Base-by-base conservation (phyloP, 2,888 invertebrate genomes). In the Hipparchia sbordonii region DNA sequence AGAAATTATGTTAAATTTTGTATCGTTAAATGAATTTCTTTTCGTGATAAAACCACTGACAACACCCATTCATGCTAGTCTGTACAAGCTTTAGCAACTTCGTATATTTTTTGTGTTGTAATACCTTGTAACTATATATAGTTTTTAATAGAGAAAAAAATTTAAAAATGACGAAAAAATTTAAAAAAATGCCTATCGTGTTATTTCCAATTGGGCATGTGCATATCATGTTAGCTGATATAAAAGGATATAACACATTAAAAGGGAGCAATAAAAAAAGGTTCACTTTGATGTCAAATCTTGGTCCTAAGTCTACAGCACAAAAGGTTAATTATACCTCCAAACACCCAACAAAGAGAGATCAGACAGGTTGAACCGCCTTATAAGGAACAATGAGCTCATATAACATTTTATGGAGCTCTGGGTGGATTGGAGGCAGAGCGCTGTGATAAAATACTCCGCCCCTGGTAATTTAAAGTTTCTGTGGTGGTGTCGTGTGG, bases 401-500 rank as follows among this genome's bases (percentile, higher is more conserved):
- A 81, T 82, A 48, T 48, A 77, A 82, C 78, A 76, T 81, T 85
- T 83, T 82, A 85, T 81, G 80, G 73, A 61, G 70, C 72, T 74
- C 60, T 68, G 72, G 68, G 60, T 57, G 74, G 66, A 39, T 65
- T 72, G 71, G 61, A 63, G 68, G 63, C 74, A 73, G 72, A 74
- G 69, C 66, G 67, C 23, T 67, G 73, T 68, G 74, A 78, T 81
- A 78, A 79, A 79, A 74, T 67, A 65, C 71, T 67, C 45, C 65
- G 60, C 69, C 67, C 60, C 62, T 63, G 66, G 73, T 74, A 75
- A 76, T 76, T n/a, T n/a, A n/a, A n/a, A n/a, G n/a, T n/a, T n/a
- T n/a, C n/a, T n/a, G n/a, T n/a, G n/a, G n/a, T n/a, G n/a, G n/a
- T n/a, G n/a, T n/a, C n/a, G n/a, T n/a, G n/a, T n/a, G n/a, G n/a